These are phyloP conservation scores for Alfaro cultratus DNA, from an alignment of 2,797 vertebrate species.

Conservation along the genomic window DNA sequence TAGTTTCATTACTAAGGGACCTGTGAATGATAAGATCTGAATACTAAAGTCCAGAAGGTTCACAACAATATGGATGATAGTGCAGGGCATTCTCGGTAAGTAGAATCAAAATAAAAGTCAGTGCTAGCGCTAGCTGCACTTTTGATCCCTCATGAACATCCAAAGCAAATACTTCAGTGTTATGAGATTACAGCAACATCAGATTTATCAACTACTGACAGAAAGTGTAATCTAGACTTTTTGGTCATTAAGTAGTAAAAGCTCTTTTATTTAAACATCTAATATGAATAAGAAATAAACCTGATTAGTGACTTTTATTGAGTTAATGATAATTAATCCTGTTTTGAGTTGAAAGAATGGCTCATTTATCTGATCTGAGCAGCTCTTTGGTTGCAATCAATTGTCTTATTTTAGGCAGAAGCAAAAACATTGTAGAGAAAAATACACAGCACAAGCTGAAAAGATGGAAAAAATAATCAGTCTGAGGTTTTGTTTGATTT, in stretches of 20 bases:
- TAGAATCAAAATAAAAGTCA: too few relatives aligned
- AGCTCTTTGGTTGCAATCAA: neutral
- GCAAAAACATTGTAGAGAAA: neutral
- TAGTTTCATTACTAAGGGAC: too few relatives aligned
- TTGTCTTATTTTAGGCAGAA: neutral
- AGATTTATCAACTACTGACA: neutral
- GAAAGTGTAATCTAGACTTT: neutral
- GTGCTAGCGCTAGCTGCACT: too few relatives aligned
- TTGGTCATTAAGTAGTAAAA: neutral
- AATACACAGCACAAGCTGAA: neutral
- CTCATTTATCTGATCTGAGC: neutral
- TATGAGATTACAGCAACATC: neutral
- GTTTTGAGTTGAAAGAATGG: neutral
- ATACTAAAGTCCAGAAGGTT: too few relatives aligned
- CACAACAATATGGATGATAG: too few relatives aligned
- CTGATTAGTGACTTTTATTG: neutral
- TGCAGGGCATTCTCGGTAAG: too few relatives aligned
- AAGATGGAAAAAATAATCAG: neutral
- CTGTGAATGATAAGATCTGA: too few relatives aligned
- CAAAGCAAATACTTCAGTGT: neutral
- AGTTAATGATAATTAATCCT: too few relatives aligned
- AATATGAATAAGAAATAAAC: neutral
- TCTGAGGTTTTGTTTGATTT: conserved; percentile 3
- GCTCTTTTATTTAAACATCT: neutral
- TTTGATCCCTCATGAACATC: neutral